phyloP scores from a whole-genome alignment of 1,140 invertebrate species.

The Zaprionus africanus region DNA sequence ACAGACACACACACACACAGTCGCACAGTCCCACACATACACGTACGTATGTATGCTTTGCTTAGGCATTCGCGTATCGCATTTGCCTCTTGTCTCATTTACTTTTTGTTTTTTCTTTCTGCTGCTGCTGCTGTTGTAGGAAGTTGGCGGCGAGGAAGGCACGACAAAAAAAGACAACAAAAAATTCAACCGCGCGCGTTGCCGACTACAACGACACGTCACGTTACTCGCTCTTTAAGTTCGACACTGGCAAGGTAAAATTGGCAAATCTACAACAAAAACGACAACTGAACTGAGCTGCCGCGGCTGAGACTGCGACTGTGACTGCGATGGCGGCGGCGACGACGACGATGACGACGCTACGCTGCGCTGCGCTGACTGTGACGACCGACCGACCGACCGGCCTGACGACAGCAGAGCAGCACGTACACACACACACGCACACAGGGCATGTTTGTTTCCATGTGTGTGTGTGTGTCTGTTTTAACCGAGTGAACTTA shows the following conservation, averaged over 20 bases:
- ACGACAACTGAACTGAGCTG: constrained; percentile 32
- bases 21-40: no score
- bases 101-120: constrained; percentile 14
- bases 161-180: constrained; percentile 34
- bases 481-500: constrained; percentile 78
- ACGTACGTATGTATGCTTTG: constrained; percentile 14
- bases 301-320: constrained; percentile 15
- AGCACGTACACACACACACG: neutral
- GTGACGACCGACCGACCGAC: neutral
- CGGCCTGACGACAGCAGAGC: constrained; percentile 15
- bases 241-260: constrained; percentile 78
- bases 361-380: constrained; percentile 12
- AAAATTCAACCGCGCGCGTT: constrained; percentile 59
- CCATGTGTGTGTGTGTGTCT: constrained; percentile 34
- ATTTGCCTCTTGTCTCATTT: constrained; percentile 32
- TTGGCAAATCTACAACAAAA: constrained; percentile 69
- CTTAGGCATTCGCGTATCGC: constrained; percentile 40
- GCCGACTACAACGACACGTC: constrained; percentile 73
- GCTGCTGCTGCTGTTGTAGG: constrained; percentile 49
- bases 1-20: neutral
- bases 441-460: constrained; percentile 10
- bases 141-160: constrained; percentile 47
- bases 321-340: constrained; percentile 1
- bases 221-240: constrained; percentile 82
- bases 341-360: constrained; percentile 3